Evolutionary conservation across 2,888 invertebrate species (phyloP), one percentile per base, ranked within the genome.

Genomic region (Ennomos quercinarius): DNA sequence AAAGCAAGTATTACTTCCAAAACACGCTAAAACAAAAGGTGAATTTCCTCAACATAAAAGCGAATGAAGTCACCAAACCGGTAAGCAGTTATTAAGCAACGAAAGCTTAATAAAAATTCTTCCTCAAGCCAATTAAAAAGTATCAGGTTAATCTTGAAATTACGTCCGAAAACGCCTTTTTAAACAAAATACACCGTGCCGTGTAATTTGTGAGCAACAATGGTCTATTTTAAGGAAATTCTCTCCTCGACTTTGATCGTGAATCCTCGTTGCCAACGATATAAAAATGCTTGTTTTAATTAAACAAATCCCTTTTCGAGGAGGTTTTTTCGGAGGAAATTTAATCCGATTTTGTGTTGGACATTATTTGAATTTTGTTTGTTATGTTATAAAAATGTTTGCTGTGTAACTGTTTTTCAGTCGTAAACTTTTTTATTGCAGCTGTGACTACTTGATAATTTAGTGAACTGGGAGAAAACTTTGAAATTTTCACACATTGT

Each of bases 241-340:
- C 17, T 40, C 34, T 39, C 35, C 38, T 46, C 43, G 37, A 27
- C 60, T 55, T 60, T 60, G 55, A 60, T 53, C 58, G 47, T 12
- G 44, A 44, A 49, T 50, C 46, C 47, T 43, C 46, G 50, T 55
- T 60, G 41, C 40, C 46, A 60, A 60, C 39, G 55, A 60, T 46
- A 55, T 55, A 47, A 55, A 55, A 60, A 51, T 46, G 50, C 50
- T 51, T 46, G 54, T 60, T 60, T 55, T 55, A 58, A 59, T 59
- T 53, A 59, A 53, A 34, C 12, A 40, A 51, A 58, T 58, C 40
- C 47, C 36, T 58, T 41, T 34, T 36, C 10, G 13, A 11, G 41
- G 8, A 34, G 40, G 5, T 47, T 41, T 43, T 47, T 47, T 46
- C 8, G n/a, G 1, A 4, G 46, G 41, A 41, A 40, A 41, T 46